Conservation (phyloP, 2,113 vertebrate species). For the Crotalus tigris region DNA sequence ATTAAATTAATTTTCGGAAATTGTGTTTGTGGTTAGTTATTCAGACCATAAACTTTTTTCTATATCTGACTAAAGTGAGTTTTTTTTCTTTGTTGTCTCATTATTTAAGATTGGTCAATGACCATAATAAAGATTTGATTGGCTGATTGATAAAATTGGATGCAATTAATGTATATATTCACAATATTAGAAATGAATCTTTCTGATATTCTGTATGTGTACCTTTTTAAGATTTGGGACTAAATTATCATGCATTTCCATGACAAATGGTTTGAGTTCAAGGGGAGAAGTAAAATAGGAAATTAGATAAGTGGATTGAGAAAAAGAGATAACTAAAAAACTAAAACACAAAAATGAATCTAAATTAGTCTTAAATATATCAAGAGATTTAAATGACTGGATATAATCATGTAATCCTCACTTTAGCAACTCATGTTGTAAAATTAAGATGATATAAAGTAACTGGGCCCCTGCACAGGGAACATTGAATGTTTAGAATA, state of each 20-base stretch:
- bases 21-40: background rate
- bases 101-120: background rate
- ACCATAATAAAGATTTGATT: background rate
- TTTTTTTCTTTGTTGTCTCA: background rate
- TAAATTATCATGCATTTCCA: background rate
- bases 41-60: background rate
- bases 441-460: background rate
- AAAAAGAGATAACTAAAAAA: background rate
- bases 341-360: background rate
- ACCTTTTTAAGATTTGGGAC: background rate
- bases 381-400: background rate
- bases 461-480: background rate
- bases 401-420: background rate
- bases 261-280: background rate
- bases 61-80: background rate
- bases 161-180: background rate
- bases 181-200: background rate
- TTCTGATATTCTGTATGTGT: background rate
- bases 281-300: background rate
- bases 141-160: background rate
- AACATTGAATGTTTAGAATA: background rate
- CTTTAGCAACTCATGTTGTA: background rate
- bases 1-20: background rate
- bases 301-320: background rate
- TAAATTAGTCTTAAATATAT: background rate